Evolutionary conservation across 2,797 vertebrate genomes (phyloP).

Genomic region (Acanthurus leucopareius): DNA sequence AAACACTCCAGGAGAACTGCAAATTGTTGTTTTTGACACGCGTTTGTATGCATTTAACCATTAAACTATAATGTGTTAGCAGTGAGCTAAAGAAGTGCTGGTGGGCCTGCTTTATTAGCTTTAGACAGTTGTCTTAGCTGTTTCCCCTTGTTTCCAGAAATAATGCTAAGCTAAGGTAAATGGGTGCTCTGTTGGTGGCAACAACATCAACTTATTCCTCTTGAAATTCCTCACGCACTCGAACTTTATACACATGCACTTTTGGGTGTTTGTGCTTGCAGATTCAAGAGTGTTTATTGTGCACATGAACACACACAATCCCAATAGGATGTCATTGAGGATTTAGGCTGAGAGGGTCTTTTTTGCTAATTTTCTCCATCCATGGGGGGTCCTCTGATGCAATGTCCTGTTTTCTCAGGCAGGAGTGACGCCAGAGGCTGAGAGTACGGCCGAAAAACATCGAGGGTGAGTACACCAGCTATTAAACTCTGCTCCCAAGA

Average conservation of each 20-base stretch:
- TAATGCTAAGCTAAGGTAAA: background rate
- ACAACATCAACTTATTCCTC: background rate
- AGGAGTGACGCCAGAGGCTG: conserved; percentile 27
- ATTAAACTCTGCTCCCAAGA: conserved; percentile 51
- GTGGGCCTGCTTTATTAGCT: background rate
- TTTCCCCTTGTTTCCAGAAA: background rate
- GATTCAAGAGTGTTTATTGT: conserved; percentile 37
- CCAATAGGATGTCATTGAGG: conserved; percentile 6
- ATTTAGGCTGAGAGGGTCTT: background rate
- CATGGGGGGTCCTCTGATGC: conserved; percentile 15
- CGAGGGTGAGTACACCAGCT: conserved; percentile 33
- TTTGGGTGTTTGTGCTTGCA: conserved; percentile 15
- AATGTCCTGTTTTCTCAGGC: conserved; percentile 52
- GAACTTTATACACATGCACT: background rate
- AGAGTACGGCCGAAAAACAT: conserved; percentile 37
- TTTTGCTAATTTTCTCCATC: conserved; percentile 14
- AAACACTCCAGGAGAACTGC: background rate
- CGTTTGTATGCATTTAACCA: background rate
- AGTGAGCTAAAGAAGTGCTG: background rate
- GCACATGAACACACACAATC: background rate
- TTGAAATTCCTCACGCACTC: background rate
- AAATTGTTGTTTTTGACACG: background rate
- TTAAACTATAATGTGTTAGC: background rate
- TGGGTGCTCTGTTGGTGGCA: background rate
- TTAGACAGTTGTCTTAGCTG: background rate